Evolutionary conservation across 2,113 vertebrate genomes (phyloP).

Genomic region (Colossoma macropomum): DNA sequence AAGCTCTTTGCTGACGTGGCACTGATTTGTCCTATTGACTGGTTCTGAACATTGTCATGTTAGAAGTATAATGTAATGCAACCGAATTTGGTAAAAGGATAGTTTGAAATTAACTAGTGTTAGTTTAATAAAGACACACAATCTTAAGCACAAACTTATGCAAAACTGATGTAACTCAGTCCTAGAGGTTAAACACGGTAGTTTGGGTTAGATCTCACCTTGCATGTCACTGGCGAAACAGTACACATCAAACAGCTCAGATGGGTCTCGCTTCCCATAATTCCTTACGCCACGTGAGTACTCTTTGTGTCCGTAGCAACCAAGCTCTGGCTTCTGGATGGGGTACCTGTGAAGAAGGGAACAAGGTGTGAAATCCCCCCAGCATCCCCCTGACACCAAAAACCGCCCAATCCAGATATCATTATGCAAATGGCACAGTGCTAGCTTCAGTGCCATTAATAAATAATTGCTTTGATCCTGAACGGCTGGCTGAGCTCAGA

Average conservation of each 20-base stretch:
- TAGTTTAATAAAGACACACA: no score
- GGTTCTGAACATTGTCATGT: no score
- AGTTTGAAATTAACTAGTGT: no score
- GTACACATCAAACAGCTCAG: slow-evolving; percentile 91
- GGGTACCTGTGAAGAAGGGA: slow-evolving; percentile 82
- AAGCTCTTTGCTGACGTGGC: no score
- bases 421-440: slow-evolving; percentile 9
- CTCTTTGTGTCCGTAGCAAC: slow-evolving; percentile 92
- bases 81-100: no score
- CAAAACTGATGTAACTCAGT: neutral
- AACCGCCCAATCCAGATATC: slow-evolving; percentile 27
- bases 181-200: neutral
- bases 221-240: slow-evolving; percentile 86
- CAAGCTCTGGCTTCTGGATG: slow-evolving; percentile 87
- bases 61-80: no score
- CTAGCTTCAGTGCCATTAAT: slow-evolving; percentile 16
- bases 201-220: slow-evolving; percentile 69
- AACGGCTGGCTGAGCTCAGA: slow-evolving; percentile 23
- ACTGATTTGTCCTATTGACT: no score
- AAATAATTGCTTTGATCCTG: slow-evolving; percentile 43
- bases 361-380: slow-evolving; percentile 10
- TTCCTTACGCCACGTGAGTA: slow-evolving; percentile 89
- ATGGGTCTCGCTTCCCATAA: slow-evolving; percentile 85
- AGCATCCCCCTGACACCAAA: neutral
- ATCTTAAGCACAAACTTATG: no score